Base-by-base conservation (phyloP, 2,113 vertebrate species). In the Hyla sarda region DNA sequence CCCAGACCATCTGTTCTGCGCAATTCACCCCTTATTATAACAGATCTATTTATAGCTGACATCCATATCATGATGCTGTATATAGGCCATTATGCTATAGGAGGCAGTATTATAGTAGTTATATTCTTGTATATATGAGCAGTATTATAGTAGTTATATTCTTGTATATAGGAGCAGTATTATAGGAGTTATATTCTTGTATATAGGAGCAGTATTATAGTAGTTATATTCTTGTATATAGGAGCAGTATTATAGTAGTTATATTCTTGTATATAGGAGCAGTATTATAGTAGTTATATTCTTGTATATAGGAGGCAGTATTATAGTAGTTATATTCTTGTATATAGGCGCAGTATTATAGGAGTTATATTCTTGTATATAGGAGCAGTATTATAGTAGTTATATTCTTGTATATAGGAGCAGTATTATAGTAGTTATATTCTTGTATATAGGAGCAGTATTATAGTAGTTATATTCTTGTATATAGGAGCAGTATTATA, bases 321-420 rank as follows among this genome's bases (percentile, higher is more conserved):
- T 58, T 58, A 58, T 23, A 58, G 54, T 58, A 58, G 54, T 58
- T 58, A 58, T 58, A 58, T 58, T n/a, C 54, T n/a, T 41, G 41
- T 41, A 41, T 41, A 41, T 41, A 41, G 41, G 65, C 0, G 30
- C 21, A 67, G 62, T 67, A 67, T 67, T 67, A 67, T 67, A 67
- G 30, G 16, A 67, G 28, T 67, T 32, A 67, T 32, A 32, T 67
- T 34, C 28, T 30, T 65, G 60, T 65, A 65, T 10, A 65, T 65
- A 65, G 60, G 60, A 14, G 60, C n/a, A 65, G 60, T 65, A 65
- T 65, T 65, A 65, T 65, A 65, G 60, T 67, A 32, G 65, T 67
- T 67, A 67, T 67, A 67, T 34, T 67, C 65, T 32, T 67, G 65
- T 67, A 32, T 3, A 34, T 19, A 67, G 65, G 65, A 6, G 65